Conservation (phyloP, 2,113 vertebrate species). For the Thermophis baileyi region DNA sequence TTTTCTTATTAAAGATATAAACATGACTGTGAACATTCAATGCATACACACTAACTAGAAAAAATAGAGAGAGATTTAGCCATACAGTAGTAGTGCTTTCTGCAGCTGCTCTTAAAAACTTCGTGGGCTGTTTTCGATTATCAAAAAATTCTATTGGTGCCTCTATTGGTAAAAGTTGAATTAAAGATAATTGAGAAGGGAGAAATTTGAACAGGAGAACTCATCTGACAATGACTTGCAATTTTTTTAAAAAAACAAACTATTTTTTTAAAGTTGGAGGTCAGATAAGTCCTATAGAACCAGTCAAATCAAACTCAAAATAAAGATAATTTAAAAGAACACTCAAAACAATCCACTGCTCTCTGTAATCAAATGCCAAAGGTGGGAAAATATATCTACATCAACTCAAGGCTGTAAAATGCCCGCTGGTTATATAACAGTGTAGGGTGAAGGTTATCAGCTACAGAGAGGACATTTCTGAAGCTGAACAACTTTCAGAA, state of each 20-base stretch:
- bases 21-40: background rate
- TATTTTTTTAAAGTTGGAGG: background rate
- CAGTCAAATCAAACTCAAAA: background rate
- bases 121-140: accelerated
- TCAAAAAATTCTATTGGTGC: background rate
- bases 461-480: slow-evolving; percentile 1
- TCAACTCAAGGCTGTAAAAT: slow-evolving; percentile 19
- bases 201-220: background rate
- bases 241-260: background rate
- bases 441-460: background rate
- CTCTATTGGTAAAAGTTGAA: background rate
- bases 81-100: background rate
- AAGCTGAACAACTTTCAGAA: slow-evolving; percentile 4
- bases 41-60: background rate
- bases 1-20: background rate
- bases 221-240: background rate
- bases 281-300: background rate
- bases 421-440: slow-evolving; percentile 3
- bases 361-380: accelerated
- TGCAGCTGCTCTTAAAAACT: background rate
- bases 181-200: slow-evolving; percentile 1
- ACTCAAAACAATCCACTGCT: slow-evolving; percentile 1
- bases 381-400: background rate
- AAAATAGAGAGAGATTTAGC: background rate
- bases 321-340: background rate